Base-by-base conservation (phyloP, 2,113 vertebrate species). In the Aspidoscelis tigris region DNA sequence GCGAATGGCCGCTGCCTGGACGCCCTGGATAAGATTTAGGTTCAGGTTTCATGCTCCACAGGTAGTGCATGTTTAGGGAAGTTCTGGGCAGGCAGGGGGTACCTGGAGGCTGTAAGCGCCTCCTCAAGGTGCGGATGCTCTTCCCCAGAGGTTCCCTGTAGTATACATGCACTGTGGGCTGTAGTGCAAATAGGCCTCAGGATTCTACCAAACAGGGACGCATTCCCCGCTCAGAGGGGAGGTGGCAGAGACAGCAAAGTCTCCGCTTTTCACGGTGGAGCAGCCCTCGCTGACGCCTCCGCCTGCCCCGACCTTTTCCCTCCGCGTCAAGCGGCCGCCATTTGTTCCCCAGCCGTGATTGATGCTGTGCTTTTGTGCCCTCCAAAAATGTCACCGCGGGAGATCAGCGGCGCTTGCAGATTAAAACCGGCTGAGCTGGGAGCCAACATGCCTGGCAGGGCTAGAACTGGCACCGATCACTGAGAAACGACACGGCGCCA, bases 401-500 rank as follows among this genome's bases (percentile, higher is more conserved):
- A 58, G 33, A 80, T 75, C 18, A 14, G 58, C 41, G 1, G 7
- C 10, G 26, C 41, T 11, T 14, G 43, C 11, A 16, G 71, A 66
- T 44, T 64, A 39, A 68, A 55, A 16, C 14, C 21, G 3, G 12
- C 55, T 12, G 3, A 4, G 82, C 22, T 21, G 71, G 72, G n/a
- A 44, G 71, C 33, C 39, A 21, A 24, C 2, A 47, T 22, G 79
- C 47, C n/a, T 12, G 26, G 39, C 44, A 8, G 1, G 2, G 26
- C 50, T 2, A 5, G 66, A 39, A 8, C 11, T 0, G 4, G 64
- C 5, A 22, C 21, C 1, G n/a, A 55, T 2, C 0, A 11, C 33
- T 8, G 14, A 69, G 78, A 41, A 58, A 24, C 2, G 1, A 10
- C 10, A 0, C 3, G 33, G 0, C 1, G 33, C 44, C 9, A 44